Base-by-base conservation (phyloP, 2,113 vertebrate genomes). In the Cardinalis cardinalis region DNA sequence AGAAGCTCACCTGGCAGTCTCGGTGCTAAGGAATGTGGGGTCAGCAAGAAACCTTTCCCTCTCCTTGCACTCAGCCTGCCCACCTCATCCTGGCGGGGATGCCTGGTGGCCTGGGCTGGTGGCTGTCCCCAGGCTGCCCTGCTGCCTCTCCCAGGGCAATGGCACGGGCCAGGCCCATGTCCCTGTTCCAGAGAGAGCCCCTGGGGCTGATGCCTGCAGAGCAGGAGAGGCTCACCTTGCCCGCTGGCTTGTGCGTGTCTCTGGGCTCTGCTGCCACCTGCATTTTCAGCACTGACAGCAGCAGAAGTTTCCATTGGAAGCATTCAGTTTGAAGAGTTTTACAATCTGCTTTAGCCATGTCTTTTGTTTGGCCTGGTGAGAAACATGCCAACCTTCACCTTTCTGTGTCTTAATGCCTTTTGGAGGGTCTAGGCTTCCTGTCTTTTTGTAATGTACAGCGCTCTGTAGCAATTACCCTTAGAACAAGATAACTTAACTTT, bases 11-110 rank as follows among this genome's bases (percentile, higher is more conserved):
- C 26, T 9, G 25, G 18, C 14, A 59, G 20, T 14, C 28, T 58
- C 59, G 31, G 4, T 12, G 29, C 90, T 38, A 9, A 65, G 44
- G 48, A 53, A 31, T 13, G 28, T 18, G 26, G 66, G 8, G 17
- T 24, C 41, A 72, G 17, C 34, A 40, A 51, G n/a, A 5, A 52
- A 10, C 16, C 1, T 36, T 23, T 31, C 28, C 36, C 10, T 51
- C 7, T n/a, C 23, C 3, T 43, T 12, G 46, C 29, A 20, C 19
- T 60, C 38, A 60, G 43, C 18, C 68, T 49, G 68, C 36, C 38
- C 31, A 20, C 9, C 40, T 43, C 26, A 18, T 17, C 5, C 10
- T 31, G 19, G 4, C 0, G 0, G 49, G n/a, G n/a, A 1, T 36
- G 43, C 31, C 55, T 3, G n/a, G 2, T 53, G 25, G 7, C 20